Evolutionary conservation across 2,113 vertebrate genomes (phyloP), one percentile per base, ranked within the genome.

Genomic region (Noturus placidus): DNA sequence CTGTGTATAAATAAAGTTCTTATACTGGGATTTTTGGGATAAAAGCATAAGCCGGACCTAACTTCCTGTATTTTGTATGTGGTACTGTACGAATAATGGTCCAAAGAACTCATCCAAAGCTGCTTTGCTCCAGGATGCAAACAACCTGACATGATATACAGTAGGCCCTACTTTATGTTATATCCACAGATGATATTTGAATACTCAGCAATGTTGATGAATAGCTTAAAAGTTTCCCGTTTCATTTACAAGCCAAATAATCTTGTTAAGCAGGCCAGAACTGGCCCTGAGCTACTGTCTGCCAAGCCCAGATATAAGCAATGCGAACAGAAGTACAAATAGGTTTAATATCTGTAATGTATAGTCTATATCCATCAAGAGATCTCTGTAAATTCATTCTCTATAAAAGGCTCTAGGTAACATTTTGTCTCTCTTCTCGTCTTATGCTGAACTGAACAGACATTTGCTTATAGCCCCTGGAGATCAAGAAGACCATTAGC

Each of bases 221-320:
- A 38, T 38, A 56, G 30, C 79, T 82, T 82, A 82, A 82, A 82
- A 5, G 79, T 25, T 82, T 57, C 79, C 20, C 79, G 61, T 82
- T 82, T 82, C 79, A 82, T 61, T 82, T 82, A 42, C 56, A 38
- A 82, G 56, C 57, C 56, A 82, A 82, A 82, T 82, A 82, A 82
- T 61, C 56, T 82, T 42, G 79, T 82, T 82, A 82, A 27, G 79
- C 79, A 42, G 56, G 56, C 61, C 56, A 82, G 79, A 82, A 25
- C 56, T 5, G 30, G 56, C 79, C 79, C 79, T 82, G 33, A 82
- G 79, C 79, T 82, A 61, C 78, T 35, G 20, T 80, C 78, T 33
- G 52, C 78, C 57, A 38, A 82, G 79, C 19, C 79, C 52, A 42
- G 33, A 69, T 80, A 50, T 80, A 70, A 81, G 85, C 77, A 56